A percentile compares a stretch with the other conserved stretches of the same genome.
phyloP scores from a whole-genome alignment of 2,888 invertebrate species.

The Lithophane leautieri region DNA sequence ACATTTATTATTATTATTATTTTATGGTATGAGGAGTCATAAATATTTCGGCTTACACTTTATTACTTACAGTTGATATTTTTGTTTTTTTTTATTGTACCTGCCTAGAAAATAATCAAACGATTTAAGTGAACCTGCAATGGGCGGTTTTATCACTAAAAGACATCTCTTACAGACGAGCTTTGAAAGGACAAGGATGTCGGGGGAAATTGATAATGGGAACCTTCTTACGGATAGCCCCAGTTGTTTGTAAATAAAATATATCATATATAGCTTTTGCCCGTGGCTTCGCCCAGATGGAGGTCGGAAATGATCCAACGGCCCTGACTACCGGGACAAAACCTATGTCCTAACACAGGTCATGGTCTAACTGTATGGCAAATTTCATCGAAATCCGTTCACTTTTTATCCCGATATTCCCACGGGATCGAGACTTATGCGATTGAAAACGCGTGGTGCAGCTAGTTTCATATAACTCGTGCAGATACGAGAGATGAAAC shows the following conservation, averaged over 20 bases:
- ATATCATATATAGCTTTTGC: neutral
- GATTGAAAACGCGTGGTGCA: too few relatives aligned
- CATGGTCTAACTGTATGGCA: neutral
- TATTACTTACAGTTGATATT: neutral
- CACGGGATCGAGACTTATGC: too few relatives aligned
- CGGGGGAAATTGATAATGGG: slow-evolving; percentile 7
- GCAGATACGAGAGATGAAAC: neutral
- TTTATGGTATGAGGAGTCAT: neutral
- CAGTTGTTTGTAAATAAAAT: neutral
- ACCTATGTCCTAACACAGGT: neutral
- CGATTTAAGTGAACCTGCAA: neutral
- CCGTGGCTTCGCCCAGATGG: neutral
- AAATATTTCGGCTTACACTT: neutral
- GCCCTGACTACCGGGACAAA: neutral
- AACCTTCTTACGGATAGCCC: neutral
- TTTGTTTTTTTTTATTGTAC: neutral
- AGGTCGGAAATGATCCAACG: neutral
- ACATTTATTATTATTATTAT: neutral
- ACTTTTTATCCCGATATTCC: too few relatives aligned
- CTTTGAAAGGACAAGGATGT: slow-evolving; percentile 6
- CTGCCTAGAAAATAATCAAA: neutral
- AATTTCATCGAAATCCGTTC: neutral
- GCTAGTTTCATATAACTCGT: too few relatives aligned
- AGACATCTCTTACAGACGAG: slow-evolving; percentile 12
- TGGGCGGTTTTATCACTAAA: slow-evolving; percentile 7